A percentile compares a stretch with the other conserved stretches of the same genome.
Evolutionary conservation across 2,797 vertebrate species (phyloP).

Genomic region (Micromesistius poutassou): DNA sequence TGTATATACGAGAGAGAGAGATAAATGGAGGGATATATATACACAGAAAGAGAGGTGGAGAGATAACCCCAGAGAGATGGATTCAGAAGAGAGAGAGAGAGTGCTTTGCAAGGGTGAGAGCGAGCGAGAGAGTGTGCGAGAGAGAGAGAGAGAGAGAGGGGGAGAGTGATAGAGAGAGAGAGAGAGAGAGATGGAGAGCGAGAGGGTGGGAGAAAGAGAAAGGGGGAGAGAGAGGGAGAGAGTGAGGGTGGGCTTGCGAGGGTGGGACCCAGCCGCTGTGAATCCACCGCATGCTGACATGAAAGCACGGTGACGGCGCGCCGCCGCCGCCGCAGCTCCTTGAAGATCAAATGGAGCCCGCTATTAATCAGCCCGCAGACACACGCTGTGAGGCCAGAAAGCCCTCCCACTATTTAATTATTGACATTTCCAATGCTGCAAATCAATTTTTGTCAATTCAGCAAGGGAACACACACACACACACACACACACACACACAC

Average conservation of each 20-base stretch:
- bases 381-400: slow-evolving; percentile 70
- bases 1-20: neutral
- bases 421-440: slow-evolving; percentile 64
- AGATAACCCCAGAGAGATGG: no score
- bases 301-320: slow-evolving; percentile 66
- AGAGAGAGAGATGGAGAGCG: no score
- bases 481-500: slow-evolving; percentile 16
- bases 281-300: slow-evolving; percentile 65
- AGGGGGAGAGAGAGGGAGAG: slow-evolving; percentile 29
- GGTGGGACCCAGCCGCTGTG: slow-evolving; percentile 52
- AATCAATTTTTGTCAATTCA: slow-evolving; percentile 66
- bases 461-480: slow-evolving; percentile 49
- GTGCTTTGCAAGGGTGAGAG: neutral
- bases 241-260: slow-evolving; percentile 50
- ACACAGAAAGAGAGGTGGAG: no score
- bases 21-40: neutral
- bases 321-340: slow-evolving; percentile 49
- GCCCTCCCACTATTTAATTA: slow-evolving; percentile 71
- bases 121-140: neutral
- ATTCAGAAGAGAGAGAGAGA: no score
- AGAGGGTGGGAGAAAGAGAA: neutral
- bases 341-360: slow-evolving; percentile 72
- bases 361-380: slow-evolving; percentile 52
- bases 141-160: neutral
- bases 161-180: no score